Percentiles rank a stretch among this genome's conserved stretches.
Evolutionary conservation across 2,888 invertebrate species (phyloP).

Genomic region (Phalera bucephala): DNA sequence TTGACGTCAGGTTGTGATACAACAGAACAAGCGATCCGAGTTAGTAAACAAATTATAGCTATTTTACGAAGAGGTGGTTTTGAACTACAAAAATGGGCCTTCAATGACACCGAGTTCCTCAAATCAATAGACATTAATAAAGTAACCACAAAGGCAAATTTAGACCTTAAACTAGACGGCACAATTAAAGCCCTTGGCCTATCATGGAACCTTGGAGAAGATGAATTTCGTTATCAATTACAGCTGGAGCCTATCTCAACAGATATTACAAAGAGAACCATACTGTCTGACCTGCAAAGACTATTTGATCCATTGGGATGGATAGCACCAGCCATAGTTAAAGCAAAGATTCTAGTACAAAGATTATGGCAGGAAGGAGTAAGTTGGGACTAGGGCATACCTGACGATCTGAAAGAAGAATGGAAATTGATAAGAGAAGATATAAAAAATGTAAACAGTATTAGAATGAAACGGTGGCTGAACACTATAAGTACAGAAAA

Average conservation of each 20-base stretch:
- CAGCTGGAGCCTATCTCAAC: background rate
- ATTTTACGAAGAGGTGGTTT: conserved; percentile 4
- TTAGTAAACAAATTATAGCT: background rate
- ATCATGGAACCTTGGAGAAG: conserved; percentile 4
- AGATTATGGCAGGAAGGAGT: conserved; percentile 18
- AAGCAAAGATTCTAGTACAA: conserved; percentile 22
- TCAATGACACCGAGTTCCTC: conserved; percentile 2
- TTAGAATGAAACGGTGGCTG: conserved; percentile 8
- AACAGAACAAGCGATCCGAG: background rate
- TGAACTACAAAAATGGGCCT: conserved; percentile 6
- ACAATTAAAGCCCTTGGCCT: conserved; percentile 3
- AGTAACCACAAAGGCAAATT: background rate
- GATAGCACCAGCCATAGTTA: conserved; percentile 20
- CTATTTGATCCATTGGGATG: conserved; percentile 26
- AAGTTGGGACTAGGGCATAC: conserved; percentile 22
- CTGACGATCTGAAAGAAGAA: conserved; percentile 12
- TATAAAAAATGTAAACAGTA: conserved; percentile 4
- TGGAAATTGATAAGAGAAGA: conserved; percentile 11
- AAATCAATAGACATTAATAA: background rate
- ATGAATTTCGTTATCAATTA: conserved; percentile 17
- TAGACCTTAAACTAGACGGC: conserved; percentile 4
- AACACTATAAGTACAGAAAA: conserved; percentile 3
- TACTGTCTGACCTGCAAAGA: conserved; percentile 18
- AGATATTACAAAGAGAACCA: conserved; percentile 24
- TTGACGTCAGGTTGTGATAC: background rate